Base-by-base conservation (phyloP, 2,888 invertebrate genomes). In the Eulithis prunata region DNA sequence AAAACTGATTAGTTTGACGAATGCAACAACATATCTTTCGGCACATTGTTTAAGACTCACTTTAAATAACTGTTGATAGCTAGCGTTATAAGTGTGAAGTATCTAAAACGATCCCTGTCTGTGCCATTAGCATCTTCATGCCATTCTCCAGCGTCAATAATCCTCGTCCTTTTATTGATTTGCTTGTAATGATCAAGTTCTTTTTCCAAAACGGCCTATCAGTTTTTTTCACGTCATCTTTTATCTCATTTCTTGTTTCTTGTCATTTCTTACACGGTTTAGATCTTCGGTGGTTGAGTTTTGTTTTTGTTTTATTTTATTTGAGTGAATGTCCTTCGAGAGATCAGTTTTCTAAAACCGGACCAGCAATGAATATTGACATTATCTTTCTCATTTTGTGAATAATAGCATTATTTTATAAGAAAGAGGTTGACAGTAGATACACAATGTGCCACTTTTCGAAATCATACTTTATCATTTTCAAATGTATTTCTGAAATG, bases 141-240 rank as follows among this genome's bases (percentile, higher is more conserved):
- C 78, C 87, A 87, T 89, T 81, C 72, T 80, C 80, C 78, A 80
- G 81, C 81, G 86, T 86, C 85, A 86, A 79, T 84, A 84, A 87
- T 85, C 85, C 84, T 80, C 79, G 78, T 77, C 74, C 51, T 60
- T 87, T 82, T 78, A 77, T 92, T 91, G 80, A 82, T 88, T 91
- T 90, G 91, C 91, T 90, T 91, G 83, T 87, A 86, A 79, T 82
- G 77, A 83, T 86, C 86, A 85, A 85, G 79, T 89, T 92, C 78
- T 87, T 91, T 49, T 91, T 92, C 93, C 94, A 94, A 94, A 94
- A 93, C 93, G 93, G 91, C 92, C 93, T 93, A 93, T 93, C 89
- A 89, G 88, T 92, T 91, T 82, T 79, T 83, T 85, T 87, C 86
- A 89, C 84, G 80, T 85, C 89, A 89, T 90, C 85, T 84, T 85